phyloP scores from a whole-genome alignment of 2,113 vertebrate species.

The Hydrochoerus hydrochaeris region DNA sequence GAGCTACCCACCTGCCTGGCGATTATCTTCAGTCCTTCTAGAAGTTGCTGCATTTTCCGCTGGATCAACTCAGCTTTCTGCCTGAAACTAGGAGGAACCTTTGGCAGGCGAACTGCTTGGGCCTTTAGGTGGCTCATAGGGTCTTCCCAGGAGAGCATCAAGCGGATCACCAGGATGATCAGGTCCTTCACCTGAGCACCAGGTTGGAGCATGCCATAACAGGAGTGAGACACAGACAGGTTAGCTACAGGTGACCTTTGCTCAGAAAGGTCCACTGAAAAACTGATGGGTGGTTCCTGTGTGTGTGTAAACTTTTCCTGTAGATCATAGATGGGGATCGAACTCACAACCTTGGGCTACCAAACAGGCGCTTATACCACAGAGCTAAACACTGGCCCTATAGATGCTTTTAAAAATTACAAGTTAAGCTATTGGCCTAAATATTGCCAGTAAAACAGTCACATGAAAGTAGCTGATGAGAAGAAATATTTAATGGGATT shows the following conservation, averaged over 20 bases:
- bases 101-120: not conserved
- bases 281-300: not conserved
- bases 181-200: not conserved
- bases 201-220: not conserved
- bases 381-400: too few relatives aligned
- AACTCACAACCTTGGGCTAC: too few relatives aligned
- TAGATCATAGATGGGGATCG: too few relatives aligned
- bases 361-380: too few relatives aligned
- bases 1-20: constrained; percentile 81
- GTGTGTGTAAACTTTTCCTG: not conserved
- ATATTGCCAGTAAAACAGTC: not conserved
- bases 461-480: not conserved
- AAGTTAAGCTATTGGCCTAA: not conserved
- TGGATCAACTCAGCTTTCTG: accelerated
- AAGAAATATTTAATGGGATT: not conserved
- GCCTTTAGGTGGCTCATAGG: not conserved
- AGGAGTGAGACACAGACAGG: not conserved
- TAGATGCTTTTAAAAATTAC: not conserved
- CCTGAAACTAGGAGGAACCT: not conserved
- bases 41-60: not conserved
- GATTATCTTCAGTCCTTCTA: constrained; percentile 83
- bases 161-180: not conserved
- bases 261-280: not conserved
- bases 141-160: not conserved
- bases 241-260: not conserved